Conservation (phyloP, 2,113 vertebrate species). For the Haemorhous mexicanus region DNA sequence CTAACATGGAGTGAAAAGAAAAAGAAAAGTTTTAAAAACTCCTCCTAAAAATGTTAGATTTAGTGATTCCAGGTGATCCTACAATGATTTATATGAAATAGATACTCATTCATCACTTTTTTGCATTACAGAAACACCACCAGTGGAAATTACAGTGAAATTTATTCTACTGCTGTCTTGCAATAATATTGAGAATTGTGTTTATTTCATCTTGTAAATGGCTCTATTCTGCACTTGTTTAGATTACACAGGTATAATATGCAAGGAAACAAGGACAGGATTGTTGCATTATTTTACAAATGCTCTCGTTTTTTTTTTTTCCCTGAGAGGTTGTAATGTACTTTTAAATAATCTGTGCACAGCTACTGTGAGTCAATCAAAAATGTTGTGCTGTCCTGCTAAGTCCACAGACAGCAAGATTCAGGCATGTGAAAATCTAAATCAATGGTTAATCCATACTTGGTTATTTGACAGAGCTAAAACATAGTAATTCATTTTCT, state of each 20-base stretch:
- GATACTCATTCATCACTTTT: not conserved
- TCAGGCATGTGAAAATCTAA: constrained; percentile 54
- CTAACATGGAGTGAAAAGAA: not conserved
- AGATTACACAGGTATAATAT: not conserved
- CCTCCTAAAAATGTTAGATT: not conserved
- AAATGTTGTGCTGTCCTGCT: constrained; percentile 17
- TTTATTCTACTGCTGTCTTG: not conserved
- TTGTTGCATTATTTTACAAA: not conserved
- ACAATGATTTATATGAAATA: not conserved
- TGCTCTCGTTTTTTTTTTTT: not conserved
- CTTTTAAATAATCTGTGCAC: constrained; percentile 58
- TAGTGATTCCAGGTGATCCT: not conserved
- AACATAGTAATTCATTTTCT: constrained; percentile 58
- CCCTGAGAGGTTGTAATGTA: not conserved
- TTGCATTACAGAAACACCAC: not conserved
- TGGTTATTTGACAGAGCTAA: constrained; percentile 65
- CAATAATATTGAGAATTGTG: not conserved
- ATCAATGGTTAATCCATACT: constrained; percentile 69
- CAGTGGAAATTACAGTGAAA: constrained; percentile 13
- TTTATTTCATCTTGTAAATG: constrained; percentile 22
- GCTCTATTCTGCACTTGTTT: not conserved
- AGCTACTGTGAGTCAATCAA: constrained; percentile 10
- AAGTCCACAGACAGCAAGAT: constrained; percentile 52
- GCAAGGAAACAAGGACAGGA: not conserved
- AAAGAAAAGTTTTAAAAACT: not conserved